Conservation (phyloP, 2,888 invertebrate species). For the Mimachlamys varia region DNA sequence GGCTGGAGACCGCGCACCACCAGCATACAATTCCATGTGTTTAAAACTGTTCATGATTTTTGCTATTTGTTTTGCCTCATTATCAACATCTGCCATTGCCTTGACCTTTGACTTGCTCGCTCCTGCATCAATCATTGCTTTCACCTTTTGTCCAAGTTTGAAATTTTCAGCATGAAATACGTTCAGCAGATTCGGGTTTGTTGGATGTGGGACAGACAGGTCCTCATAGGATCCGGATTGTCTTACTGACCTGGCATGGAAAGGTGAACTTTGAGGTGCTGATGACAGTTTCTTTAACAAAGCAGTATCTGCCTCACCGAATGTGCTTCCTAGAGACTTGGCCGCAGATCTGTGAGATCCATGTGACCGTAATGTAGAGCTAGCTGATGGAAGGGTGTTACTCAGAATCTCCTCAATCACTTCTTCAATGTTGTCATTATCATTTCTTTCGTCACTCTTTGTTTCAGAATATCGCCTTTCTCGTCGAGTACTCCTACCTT, state of each 20-base stretch:
- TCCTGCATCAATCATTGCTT: constrained; percentile 68
- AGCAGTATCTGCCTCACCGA: constrained; percentile 70
- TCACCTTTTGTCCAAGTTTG: constrained; percentile 66
- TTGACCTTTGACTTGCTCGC: constrained; percentile 62
- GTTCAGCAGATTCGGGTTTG: constrained; percentile 65
- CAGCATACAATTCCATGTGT: constrained; percentile 76
- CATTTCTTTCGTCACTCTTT: constrained; percentile 57
- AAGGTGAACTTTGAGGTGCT: constrained; percentile 66
- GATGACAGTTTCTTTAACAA: constrained; percentile 65
- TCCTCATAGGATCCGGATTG: constrained; percentile 60
- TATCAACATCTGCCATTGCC: constrained; percentile 65
- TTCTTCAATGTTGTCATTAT: constrained; percentile 68
- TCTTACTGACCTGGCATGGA: constrained; percentile 63
- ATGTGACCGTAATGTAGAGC: constrained; percentile 63
- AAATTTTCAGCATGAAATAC: constrained; percentile 66
- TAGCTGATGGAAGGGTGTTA: constrained; percentile 63
- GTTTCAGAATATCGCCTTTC: constrained; percentile 70
- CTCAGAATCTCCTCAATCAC: constrained; percentile 78
- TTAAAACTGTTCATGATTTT: constrained; percentile 74
- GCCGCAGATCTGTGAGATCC: constrained; percentile 57
- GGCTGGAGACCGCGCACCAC: constrained; percentile 52
- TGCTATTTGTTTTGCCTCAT: constrained; percentile 70
- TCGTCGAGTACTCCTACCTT: constrained; percentile 58
- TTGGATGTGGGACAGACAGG: constrained; percentile 56
- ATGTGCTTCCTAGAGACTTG: constrained; percentile 55